These are phyloP conservation scores for Diuraphis noxia DNA, from an alignment of 1,140 invertebrate species.

Conservation along the genomic window DNA sequence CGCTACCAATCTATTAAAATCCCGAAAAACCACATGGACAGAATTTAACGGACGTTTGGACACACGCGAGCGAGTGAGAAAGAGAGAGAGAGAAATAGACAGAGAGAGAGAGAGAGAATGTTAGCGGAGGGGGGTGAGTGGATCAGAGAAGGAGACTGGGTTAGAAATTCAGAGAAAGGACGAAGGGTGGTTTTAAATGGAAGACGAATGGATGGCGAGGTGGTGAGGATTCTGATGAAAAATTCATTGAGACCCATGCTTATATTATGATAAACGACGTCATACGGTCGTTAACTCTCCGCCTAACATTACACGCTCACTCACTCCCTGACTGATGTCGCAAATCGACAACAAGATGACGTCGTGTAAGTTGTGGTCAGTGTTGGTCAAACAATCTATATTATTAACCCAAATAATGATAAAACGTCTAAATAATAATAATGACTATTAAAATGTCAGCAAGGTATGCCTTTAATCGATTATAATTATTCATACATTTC, in stretches of 20 bases:
- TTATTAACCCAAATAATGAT: not conserved
- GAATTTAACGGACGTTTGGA: not conserved
- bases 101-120: too few species aligned
- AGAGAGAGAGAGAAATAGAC: not conserved
- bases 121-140: too few species aligned
- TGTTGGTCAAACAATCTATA: not conserved
- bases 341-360: not conserved
- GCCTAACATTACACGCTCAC: not conserved
- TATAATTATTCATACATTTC: too few species aligned
- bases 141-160: not conserved
- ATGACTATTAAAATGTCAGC: too few species aligned
- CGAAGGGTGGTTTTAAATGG: not conserved
- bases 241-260: not conserved
- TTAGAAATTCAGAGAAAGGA: not conserved
- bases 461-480: too few species aligned
- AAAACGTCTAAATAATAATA: not conserved
- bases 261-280: constrained; percentile 31
- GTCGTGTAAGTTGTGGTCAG: not conserved
- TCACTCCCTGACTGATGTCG: not conserved
- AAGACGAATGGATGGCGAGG: not conserved
- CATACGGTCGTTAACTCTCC: not conserved
- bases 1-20: not conserved
- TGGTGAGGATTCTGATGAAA: not conserved
- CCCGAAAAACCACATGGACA: not conserved
- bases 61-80: not conserved